Evolutionary conservation across 2,797 vertebrate species (phyloP).

Genomic region (Darevskia mixta): DNA sequence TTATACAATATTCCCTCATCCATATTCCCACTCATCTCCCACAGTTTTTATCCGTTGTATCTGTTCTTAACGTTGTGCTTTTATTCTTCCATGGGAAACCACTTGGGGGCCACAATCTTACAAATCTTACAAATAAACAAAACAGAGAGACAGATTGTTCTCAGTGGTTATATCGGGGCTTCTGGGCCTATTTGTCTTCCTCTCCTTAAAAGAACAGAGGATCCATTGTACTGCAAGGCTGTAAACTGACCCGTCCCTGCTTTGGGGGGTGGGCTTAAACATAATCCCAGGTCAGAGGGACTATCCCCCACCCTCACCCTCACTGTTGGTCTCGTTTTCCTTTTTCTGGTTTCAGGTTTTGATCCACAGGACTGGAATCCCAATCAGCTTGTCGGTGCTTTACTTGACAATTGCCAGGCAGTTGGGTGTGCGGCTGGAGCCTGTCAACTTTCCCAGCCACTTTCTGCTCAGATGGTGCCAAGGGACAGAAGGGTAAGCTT

Average conservation of each 20-base stretch:
- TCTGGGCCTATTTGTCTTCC: background rate
- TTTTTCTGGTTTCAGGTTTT: conserved; percentile 83
- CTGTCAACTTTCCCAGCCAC: conserved; percentile 97
- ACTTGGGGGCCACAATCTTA: no score
- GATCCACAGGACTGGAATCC: conserved; percentile 92
- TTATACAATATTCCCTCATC: no score
- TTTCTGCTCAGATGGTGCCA: conserved; percentile 97
- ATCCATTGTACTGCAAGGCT: background rate
- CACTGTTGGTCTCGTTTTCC: background rate
- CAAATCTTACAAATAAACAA: no score
- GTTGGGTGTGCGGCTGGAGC: conserved; percentile 91
- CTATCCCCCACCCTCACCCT: no score
- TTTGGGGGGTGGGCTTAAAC: no score
- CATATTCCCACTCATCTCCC: no score
- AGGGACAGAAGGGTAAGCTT: conserved; percentile 85
- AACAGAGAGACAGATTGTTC: background rate
- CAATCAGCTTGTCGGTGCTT: conserved; percentile 96
- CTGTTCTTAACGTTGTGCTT: no score
- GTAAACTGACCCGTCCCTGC: background rate
- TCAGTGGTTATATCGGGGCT: no score
- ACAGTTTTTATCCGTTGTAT: no score
- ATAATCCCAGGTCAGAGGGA: background rate
- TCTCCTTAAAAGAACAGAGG: background rate
- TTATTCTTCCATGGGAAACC: no score
- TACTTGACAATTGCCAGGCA: conserved; percentile 92